Evolutionary conservation across 92 coral and sea anemone genomes (phyloP), one percentile per base, ranked within the genome.

Genomic region (Siderastrea siderea): DNA sequence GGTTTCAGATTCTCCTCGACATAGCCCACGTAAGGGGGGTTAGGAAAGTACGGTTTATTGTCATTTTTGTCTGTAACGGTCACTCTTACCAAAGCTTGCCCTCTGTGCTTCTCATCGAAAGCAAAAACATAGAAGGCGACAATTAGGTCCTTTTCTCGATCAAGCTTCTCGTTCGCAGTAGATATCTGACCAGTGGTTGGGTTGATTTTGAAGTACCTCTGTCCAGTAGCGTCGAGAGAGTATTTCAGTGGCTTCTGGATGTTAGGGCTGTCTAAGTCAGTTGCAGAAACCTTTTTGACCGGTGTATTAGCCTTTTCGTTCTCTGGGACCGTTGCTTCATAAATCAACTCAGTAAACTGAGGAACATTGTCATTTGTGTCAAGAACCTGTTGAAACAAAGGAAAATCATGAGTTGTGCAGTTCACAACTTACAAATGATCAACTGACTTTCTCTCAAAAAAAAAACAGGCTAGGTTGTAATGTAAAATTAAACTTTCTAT

Each of bases 291-390:
- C 7, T 82, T 84, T 46, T 62, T 19, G 1, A 97, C 96, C 0
- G 46, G 50, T 5, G 57, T 47, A n/a, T 96, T 96, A 1, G 90
- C 77, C 48, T 47, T 54, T 26, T 83, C 91, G 38, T 90, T 90
- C 60, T 97, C 99, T 17, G 57, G 81, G 66, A 97, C 73, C 7
- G 65, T 62, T 69, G 66, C 86, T 60, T 64, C 77, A 76, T 95
- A 97, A 58, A 96, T 90, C 26, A 89, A 85, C 53, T 79, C 47
- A 82, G 75, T 49, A 67, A 97, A 97, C 43, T 57, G 73, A 10
- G 99, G 95, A 14, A 93, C 86, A 15, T 92, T 93, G 93, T 95
- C 98, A 76, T 97, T 91, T 58, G 83, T 93, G 51, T 97, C 93
- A 4, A 73, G 73, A 50, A 97, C 93, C 95, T 95, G 89, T 17